Percentiles rank a stretch among this genome's conserved stretches.
Conservation (phyloP, 1,140 invertebrate genomes). For the Drosophila carrolli region DNA sequence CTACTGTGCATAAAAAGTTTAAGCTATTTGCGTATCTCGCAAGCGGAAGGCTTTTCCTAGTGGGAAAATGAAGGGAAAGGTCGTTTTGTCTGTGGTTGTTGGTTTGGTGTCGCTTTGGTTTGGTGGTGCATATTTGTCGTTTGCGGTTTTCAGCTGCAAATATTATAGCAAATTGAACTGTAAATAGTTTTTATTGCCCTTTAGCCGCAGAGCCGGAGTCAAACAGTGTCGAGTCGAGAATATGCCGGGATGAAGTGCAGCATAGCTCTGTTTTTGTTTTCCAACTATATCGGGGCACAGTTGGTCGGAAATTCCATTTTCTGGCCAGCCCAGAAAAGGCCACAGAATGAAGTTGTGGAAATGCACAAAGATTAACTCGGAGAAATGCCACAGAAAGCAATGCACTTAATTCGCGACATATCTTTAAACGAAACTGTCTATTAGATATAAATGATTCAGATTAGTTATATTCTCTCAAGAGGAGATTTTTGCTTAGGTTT, state of each 20-base stretch:
- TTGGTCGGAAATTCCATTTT: constrained; percentile 17
- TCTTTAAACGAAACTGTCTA: too few relatives aligned
- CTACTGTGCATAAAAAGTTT: constrained; percentile 53
- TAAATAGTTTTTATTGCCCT: constrained; percentile 80
- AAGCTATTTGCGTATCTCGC: constrained; percentile 52
- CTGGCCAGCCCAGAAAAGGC: constrained; percentile 5
- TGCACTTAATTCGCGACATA: neutral
- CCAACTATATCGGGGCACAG: constrained; percentile 27
- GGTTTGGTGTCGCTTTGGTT: constrained; percentile 24
- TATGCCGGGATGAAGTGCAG: constrained; percentile 33
- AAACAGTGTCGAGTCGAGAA: constrained; percentile 25
- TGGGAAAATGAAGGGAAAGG: constrained; percentile 5
- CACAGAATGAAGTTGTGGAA: constrained; percentile 68
- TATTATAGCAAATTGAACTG: constrained; percentile 82
- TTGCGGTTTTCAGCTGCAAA: constrained; percentile 73
- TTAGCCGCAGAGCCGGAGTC: constrained; percentile 42
- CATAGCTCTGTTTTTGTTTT: constrained; percentile 57
- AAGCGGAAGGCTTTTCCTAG: constrained; percentile 22
- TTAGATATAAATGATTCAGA: too few relatives aligned
- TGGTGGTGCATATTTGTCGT: constrained; percentile 74
- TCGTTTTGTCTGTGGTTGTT: constrained; percentile 55
- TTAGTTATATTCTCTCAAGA: too few relatives aligned
- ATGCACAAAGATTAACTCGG: constrained; percentile 55
- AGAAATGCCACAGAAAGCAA: constrained; percentile 36
- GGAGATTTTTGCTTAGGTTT: too few relatives aligned